Conservation (phyloP, 2,797 vertebrate genomes). For the Fratercula arctica region DNA sequence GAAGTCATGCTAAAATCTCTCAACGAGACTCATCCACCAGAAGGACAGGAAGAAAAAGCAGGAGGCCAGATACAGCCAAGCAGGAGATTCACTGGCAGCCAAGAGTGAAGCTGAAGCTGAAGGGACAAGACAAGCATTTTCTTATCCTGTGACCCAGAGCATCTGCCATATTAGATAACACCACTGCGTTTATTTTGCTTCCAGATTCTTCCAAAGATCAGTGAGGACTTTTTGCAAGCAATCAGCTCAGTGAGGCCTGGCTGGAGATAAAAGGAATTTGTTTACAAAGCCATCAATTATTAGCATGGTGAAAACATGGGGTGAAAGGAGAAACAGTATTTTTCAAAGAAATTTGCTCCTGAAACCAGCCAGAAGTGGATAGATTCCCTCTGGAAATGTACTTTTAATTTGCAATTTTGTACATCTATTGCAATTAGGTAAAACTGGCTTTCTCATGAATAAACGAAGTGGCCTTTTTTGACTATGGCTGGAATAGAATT, state of each 20-base stretch:
- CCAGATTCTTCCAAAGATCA: neutral
- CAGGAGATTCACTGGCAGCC: neutral
- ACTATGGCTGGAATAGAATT: neutral
- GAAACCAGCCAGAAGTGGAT: neutral
- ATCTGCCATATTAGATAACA: neutral
- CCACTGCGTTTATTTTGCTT: neutral
- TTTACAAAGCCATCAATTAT: neutral
- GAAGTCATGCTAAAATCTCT: neutral
- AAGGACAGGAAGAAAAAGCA: neutral
- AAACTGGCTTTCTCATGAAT: neutral
- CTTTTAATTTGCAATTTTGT: neutral
- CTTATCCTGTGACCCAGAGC: neutral
- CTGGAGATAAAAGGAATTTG: neutral
- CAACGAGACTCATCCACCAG: neutral
- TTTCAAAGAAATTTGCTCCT: neutral
- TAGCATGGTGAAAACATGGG: neutral
- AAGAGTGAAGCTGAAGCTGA: neutral
- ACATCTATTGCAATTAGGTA: neutral
- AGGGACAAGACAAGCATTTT: neutral
- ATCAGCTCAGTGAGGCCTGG: neutral
- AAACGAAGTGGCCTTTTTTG: neutral
- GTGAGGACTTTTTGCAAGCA: neutral
- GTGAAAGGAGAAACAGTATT: fast-evolving
- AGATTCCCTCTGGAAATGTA: neutral
- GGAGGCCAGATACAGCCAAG: neutral